Percentiles rank a stretch among this genome's conserved stretches.
Evolutionary conservation across 2,113 vertebrate genomes (phyloP).

Genomic region (Pterocles orientalis): DNA sequence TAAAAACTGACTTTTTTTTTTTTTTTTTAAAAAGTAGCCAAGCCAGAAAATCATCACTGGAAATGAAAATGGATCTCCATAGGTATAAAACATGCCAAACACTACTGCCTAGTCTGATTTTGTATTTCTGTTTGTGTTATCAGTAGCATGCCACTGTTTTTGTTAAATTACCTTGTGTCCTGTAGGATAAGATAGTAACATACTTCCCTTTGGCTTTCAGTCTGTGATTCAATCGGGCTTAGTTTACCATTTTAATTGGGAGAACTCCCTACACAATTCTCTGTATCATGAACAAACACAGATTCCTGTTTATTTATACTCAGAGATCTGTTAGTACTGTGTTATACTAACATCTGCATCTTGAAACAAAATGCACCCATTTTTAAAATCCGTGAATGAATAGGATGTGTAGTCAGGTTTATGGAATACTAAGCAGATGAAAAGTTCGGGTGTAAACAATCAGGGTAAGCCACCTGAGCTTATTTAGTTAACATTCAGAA

Average conservation of each 20-base stretch:
- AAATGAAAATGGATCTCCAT: neutral
- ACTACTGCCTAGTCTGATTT: neutral
- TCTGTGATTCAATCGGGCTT: conserved; percentile 32
- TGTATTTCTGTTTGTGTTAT: conserved; percentile 28
- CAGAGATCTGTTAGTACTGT: conserved; percentile 60
- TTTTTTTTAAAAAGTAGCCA: neutral
- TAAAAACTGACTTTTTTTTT: neutral
- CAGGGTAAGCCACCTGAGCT: neutral
- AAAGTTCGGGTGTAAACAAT: conserved; percentile 9
- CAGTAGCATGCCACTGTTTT: neutral
- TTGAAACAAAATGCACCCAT: conserved; percentile 46
- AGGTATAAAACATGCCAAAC: neutral
- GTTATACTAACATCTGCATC: conserved; percentile 61
- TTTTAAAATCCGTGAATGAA: conserved; percentile 30
- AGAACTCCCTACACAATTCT: conserved; percentile 63
- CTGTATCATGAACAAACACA: conserved; percentile 65
- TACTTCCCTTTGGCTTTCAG: conserved; percentile 64
- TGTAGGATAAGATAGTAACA: conserved; percentile 65
- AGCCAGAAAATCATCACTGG: neutral
- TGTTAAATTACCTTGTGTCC: conserved; percentile 22
- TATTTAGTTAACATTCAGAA: neutral
- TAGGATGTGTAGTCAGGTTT: neutral
- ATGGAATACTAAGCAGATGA: neutral
- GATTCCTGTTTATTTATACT: conserved; percentile 75
- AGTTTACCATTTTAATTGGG: conserved; percentile 55